Conservation (phyloP, 2,113 vertebrate species). For the Cathartes aura region DNA sequence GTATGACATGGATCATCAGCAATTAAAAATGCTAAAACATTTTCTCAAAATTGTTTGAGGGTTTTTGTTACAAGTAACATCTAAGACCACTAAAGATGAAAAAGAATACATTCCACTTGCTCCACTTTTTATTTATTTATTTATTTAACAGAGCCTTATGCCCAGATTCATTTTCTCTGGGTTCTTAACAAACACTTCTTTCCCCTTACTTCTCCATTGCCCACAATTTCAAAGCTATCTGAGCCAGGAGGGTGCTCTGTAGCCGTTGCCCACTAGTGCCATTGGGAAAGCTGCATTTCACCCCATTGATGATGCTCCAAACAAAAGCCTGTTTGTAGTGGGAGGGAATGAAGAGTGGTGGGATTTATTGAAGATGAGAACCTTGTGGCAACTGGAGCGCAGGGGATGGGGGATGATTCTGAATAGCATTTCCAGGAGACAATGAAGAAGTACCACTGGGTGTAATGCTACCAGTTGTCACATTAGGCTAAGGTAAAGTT, state of each 20-base stretch:
- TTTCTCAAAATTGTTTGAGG: neutral
- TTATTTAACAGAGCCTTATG: neutral
- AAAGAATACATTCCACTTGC: neutral
- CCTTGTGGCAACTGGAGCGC: neutral
- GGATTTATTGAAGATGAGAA: neutral
- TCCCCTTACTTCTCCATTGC: neutral
- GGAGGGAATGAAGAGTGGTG: neutral
- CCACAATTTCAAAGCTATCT: neutral
- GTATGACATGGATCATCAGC: neutral
- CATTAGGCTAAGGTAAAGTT: neutral
- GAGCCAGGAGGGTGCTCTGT: neutral
- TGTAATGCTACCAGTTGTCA: neutral
- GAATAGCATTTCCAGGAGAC: neutral
- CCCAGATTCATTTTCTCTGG: neutral
- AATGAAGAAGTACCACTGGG: neutral
- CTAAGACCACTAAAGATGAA: neutral
- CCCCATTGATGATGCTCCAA: neutral
- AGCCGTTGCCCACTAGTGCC: neutral
- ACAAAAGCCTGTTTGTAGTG: neutral
- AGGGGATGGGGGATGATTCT: neutral
- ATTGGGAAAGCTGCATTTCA: neutral
- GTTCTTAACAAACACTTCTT: neutral
- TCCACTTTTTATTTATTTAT: neutral
- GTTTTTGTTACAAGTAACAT: neutral
- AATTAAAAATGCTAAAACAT: neutral